Base-by-base conservation (phyloP, 2,888 invertebrate genomes). In the Parnassius orleans region DNA sequence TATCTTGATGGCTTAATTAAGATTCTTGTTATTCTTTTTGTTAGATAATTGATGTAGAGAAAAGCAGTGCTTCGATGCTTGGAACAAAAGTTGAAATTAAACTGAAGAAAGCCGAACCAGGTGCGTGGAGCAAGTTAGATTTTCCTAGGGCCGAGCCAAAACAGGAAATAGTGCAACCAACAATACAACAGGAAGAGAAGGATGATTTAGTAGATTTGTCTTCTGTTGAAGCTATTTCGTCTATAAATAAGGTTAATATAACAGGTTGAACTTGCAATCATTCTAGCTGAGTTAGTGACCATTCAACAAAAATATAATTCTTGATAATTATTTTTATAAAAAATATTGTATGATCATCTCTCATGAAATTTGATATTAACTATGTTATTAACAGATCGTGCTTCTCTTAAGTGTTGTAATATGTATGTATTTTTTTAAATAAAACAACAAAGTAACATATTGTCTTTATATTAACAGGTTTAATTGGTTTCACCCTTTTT, bases 21-120 rank as follows among this genome's bases (percentile, higher is more conserved):
- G 33, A 33, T 33, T 24, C 33, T 5, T 7, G 33, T 33, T 33
- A 33, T 33, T 7, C 15, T 24, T 43, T 56, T 24, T 50, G 48
- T 55, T 81, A 98, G 98, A 92, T 97, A 43, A 93, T 98, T 50
- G 93, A 95, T 76, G 94, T 97, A 1, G 92, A 90, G 50, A 92
- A 93, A 60, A 95, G 96, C 76, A 93, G 90, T 68, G 96, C 95
- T 0, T 94, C 94, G 50, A 96, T 98, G 95, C 92, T 95, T 72
- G 95, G 95, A 12, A 95, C 97, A 12, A 99, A 99, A 93, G 94
- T 98, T 43, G 99, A 99, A 89, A 95, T 99, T 33, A 97, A 95
- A 77, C 84, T 99, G 77, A 95, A 94, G 71, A 99, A 99, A 86
- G 95, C 94, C 0, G 97, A 97, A 75, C 93, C 95, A 0, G 95